Evolutionary conservation across 2,797 vertebrate genomes (phyloP).

Genomic region (Falco peregrinus): DNA sequence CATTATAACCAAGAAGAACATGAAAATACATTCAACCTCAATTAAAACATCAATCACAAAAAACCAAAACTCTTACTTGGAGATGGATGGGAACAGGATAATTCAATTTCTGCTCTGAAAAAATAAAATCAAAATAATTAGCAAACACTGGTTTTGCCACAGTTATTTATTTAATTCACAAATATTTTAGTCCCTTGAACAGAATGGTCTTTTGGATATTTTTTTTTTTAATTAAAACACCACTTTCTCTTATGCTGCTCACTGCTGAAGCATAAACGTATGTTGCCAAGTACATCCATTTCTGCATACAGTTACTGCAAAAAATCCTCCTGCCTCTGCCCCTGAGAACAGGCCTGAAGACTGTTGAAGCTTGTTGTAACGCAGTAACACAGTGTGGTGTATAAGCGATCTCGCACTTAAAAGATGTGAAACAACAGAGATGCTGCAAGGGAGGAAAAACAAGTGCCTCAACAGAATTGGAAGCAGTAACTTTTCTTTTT

Average conservation of each 20-base stretch:
- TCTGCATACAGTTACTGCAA: not conserved
- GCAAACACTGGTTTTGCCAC: fast-evolving
- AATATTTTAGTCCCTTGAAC: not conserved
- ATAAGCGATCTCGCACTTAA: not conserved
- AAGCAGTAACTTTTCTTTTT: not conserved
- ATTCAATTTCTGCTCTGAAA: not conserved
- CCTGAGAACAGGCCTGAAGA: not conserved
- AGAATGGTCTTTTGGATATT: not conserved
- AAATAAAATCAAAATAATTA: not conserved
- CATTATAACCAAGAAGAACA: not conserved
- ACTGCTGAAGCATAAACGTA: not conserved
- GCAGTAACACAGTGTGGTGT: not conserved
- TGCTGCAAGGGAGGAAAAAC: not conserved
- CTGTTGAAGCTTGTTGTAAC: not conserved
- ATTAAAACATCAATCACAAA: not conserved
- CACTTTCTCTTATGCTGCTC: not conserved
- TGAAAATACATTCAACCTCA: not conserved
- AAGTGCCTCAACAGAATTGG: fast-evolving
- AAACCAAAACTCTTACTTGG: not conserved
- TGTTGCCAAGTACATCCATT: no score
- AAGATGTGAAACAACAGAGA: not conserved
- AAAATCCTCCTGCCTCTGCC: not conserved
- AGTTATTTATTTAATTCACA: not conserved
- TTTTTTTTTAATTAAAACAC: not conserved
- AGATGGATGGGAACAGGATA: not conserved